Conservation (phyloP, 2,113 vertebrate species). For the Grammomys surdaster region DNA sequence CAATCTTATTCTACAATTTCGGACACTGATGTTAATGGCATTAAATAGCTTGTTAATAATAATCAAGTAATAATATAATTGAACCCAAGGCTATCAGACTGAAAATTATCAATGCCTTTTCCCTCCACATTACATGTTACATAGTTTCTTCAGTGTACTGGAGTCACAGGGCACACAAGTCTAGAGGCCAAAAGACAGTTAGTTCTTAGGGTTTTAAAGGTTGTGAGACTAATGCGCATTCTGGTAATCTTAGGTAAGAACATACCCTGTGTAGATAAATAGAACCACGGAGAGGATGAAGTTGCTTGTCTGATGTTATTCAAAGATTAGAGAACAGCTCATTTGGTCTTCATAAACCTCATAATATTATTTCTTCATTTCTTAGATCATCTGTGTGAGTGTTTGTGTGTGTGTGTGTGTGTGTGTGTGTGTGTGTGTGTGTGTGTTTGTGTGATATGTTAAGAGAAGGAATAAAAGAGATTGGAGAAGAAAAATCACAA, state of each 20-base stretch:
- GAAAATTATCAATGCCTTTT: slow-evolving; percentile 43
- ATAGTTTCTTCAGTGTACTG: slow-evolving; percentile 45
- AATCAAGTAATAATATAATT: slow-evolving; percentile 2
- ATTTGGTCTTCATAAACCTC: slow-evolving; percentile 35
- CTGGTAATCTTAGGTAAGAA: slow-evolving; percentile 44
- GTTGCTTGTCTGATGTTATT: slow-evolving; percentile 41
- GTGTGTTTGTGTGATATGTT: background rate
- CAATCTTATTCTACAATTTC: slow-evolving; percentile 48
- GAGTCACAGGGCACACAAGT: background rate
- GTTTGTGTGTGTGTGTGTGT: background rate
- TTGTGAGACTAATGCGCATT: slow-evolving; percentile 51
- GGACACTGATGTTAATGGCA: background rate
- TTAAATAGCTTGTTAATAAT: slow-evolving; percentile 52
- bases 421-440: background rate
- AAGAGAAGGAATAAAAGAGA: background rate
- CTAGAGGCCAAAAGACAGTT: slow-evolving; percentile 54
- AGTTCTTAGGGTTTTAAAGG: slow-evolving; percentile 44
- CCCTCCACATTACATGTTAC: background rate
- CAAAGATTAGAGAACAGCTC: slow-evolving; percentile 33
- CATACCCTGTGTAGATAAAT: slow-evolving; percentile 29
- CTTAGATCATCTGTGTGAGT: background rate
- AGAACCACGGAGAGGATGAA: slow-evolving; percentile 49
- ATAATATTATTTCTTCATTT: slow-evolving; percentile 6
- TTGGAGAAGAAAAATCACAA: background rate
- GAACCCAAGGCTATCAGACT: slow-evolving; percentile 12